phyloP scores from a whole-genome alignment of 2,888 invertebrate species.

The Xanthia togata region DNA sequence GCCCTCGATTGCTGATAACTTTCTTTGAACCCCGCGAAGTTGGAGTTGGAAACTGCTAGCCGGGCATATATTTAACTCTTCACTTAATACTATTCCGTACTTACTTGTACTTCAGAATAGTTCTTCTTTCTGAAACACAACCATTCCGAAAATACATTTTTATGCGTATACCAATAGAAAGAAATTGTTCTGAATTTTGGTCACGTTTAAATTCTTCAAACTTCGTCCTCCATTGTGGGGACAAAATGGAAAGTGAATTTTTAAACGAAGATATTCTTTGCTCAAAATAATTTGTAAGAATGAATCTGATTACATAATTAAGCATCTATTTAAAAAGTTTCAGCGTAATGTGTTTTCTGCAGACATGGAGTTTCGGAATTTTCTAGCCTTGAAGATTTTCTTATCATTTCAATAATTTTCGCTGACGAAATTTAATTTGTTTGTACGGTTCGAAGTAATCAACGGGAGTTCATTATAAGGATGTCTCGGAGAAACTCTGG shows the following conservation, averaged over 20 bases:
- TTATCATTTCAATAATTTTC: constrained; percentile 43
- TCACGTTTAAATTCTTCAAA: constrained; percentile 77
- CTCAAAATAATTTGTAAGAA: constrained; percentile 61
- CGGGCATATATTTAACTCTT: constrained; percentile 73
- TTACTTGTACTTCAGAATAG: constrained; percentile 37
- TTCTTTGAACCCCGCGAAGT: constrained; percentile 84
- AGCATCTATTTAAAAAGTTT: constrained; percentile 57
- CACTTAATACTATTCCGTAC: constrained; percentile 49
- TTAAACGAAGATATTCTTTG: constrained; percentile 65
- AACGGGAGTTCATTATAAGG: constrained; percentile 49
- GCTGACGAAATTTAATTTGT: constrained; percentile 49
- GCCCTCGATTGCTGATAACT: constrained; percentile 88
- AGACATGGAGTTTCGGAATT: constrained; percentile 33
- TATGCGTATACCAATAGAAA: constrained; percentile 33
- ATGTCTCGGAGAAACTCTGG: constrained; percentile 22
- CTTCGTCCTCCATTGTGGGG: constrained; percentile 70
- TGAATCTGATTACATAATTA: constrained; percentile 62
- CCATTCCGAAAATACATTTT: constrained; percentile 28
- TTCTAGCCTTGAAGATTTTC: constrained; percentile 34
- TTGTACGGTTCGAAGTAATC: constrained; percentile 41
- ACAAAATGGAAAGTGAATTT: constrained; percentile 70
- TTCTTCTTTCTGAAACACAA: constrained; percentile 36
- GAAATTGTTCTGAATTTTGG: constrained; percentile 65
- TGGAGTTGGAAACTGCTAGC: constrained; percentile 76
- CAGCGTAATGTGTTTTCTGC: constrained; percentile 41